These are phyloP conservation scores for Ornithorhynchus anatinus DNA, from an alignment of 2,113 vertebrate genomes.

Conservation along the genomic window DNA sequence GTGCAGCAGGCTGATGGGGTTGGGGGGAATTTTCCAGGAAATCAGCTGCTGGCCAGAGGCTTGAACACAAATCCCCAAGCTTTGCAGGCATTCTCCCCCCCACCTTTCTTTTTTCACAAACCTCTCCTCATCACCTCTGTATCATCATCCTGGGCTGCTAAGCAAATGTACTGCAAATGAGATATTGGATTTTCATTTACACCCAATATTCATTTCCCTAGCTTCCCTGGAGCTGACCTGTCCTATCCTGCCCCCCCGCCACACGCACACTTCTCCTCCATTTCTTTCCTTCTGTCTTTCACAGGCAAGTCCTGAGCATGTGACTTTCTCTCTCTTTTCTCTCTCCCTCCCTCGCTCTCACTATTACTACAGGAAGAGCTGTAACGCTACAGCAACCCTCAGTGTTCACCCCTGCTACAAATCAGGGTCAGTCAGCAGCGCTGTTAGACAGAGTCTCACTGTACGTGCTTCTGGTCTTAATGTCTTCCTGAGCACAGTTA, in stretches of 20 bases:
- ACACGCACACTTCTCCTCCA: not conserved
- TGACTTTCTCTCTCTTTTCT: not conserved
- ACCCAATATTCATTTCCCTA: not conserved
- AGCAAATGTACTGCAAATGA: conserved; percentile 17
- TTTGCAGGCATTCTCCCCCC: not conserved
- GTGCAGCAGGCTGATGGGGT: not conserved
- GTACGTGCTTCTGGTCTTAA: conserved; percentile 51
- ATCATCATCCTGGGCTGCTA: not conserved
- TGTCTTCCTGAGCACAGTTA: conserved; percentile 28
- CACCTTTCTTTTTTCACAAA: fast-evolving
- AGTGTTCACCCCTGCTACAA: conserved; percentile 56
- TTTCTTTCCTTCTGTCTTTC: not conserved
- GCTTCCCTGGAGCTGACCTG: not conserved
- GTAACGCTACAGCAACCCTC: conserved; percentile 42
- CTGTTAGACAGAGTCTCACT: conserved; percentile 47
- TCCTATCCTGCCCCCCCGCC: not conserved
- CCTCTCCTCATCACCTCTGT: not conserved
- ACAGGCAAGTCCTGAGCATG: not conserved
- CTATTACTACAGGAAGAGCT: conserved; percentile 54
- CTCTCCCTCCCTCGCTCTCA: not conserved
- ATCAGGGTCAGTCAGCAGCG: conserved; percentile 57
- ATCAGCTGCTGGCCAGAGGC: not conserved
- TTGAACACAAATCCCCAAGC: not conserved
- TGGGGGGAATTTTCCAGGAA: not conserved
- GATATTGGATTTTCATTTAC: conserved; percentile 18